Evolutionary conservation across 2,797 vertebrate species (phyloP).

Genomic region (Ptychobarbus kaznakovi): DNA sequence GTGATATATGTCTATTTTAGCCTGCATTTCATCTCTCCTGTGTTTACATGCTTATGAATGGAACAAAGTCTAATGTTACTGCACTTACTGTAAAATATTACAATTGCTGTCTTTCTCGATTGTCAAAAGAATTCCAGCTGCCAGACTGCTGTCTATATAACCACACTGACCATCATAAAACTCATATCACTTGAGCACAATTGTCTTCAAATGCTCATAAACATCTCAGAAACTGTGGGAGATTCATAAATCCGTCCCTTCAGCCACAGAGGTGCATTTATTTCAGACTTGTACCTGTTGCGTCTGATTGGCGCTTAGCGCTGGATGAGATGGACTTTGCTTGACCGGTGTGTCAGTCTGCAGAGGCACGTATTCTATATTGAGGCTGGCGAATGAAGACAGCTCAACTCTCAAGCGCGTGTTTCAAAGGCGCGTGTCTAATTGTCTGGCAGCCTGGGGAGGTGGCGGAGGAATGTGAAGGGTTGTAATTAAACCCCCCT

Average conservation of each 20-base stretch:
- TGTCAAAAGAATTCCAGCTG: background rate
- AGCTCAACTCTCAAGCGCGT: conserved; percentile 39
- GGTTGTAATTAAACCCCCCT: conserved; percentile 40
- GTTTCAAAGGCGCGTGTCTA: conserved; percentile 52
- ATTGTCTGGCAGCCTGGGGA: conserved; percentile 51
- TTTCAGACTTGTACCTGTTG: conserved; percentile 8
- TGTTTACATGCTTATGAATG: background rate
- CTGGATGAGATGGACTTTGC: background rate
- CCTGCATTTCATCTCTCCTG: background rate
- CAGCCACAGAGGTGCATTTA: background rate
- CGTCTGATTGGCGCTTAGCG: background rate
- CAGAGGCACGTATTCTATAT: conserved; percentile 11
- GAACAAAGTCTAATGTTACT: background rate
- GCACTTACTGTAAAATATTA: background rate
- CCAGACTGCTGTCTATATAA: background rate
- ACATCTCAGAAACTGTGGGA: background rate
- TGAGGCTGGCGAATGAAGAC: conserved; percentile 21
- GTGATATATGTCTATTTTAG: background rate
- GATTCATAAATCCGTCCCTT: background rate
- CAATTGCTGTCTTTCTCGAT: background rate
- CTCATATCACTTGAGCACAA: background rate
- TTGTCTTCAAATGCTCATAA: background rate
- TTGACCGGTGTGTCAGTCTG: conserved; percentile 27
- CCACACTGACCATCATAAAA: background rate
- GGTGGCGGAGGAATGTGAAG: conserved; percentile 51